Conservation (phyloP, 2,888 invertebrate genomes). For the Polyommatus iphigenia region DNA sequence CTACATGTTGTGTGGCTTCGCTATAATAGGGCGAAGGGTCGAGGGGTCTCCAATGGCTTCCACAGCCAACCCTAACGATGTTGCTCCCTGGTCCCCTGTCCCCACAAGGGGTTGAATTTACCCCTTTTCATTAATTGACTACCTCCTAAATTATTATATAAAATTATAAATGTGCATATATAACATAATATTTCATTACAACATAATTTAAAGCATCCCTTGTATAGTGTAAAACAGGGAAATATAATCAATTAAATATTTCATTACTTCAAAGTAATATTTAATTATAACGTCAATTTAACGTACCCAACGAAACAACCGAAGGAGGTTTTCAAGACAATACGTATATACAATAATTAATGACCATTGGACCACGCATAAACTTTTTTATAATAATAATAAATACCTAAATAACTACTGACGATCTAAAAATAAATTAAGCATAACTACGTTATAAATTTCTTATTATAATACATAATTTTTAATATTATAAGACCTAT, state of each 20-base stretch:
- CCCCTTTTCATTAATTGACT: conserved; percentile 1
- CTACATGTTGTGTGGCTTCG: conserved; percentile 35
- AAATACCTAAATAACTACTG: too few species aligned
- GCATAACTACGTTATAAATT: not conserved
- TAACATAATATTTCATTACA: too few species aligned
- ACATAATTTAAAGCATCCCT: not conserved
- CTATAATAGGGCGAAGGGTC: conserved; percentile 29
- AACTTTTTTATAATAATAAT: too few species aligned
- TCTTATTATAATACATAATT: not conserved
- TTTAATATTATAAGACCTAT: not conserved
- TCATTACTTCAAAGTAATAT: not conserved
- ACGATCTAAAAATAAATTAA: too few species aligned
- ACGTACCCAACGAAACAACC: not conserved
- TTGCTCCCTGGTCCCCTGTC: not conserved
- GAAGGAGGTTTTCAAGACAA: too few species aligned
- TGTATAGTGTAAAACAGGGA: not conserved
- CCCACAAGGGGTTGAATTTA: not conserved
- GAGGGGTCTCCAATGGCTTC: conserved; percentile 41
- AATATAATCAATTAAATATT: not conserved
- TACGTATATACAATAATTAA: too few species aligned
- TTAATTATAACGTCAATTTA: not conserved
- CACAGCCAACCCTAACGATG: conserved; percentile 41
- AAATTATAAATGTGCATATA: not conserved
- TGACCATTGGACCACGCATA: too few species aligned
- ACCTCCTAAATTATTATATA: not conserved